Percentiles rank a stretch among this genome's conserved stretches.
Conservation (phyloP, 1,140 invertebrate species). For the Planococcus citri region DNA sequence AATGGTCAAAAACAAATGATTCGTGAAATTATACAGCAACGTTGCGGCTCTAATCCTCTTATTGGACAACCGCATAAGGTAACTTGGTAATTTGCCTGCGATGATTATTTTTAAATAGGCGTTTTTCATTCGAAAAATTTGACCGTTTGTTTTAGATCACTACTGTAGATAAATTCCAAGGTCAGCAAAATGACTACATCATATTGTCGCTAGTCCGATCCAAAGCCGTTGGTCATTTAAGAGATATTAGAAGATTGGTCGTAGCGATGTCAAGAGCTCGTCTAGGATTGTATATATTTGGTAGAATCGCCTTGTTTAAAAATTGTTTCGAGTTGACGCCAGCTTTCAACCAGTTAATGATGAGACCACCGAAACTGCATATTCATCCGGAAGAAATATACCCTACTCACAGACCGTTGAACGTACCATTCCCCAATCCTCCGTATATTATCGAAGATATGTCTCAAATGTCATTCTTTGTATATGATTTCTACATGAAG, state of each 20-base stretch:
- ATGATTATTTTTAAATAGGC: not conserved
- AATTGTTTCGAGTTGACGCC: conserved; percentile 95
- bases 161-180: conserved; percentile 99
- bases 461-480: conserved; percentile 85
- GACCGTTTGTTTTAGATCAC: conserved; percentile 42
- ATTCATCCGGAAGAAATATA: conserved; percentile 64
- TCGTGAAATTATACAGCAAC: conserved; percentile 83
- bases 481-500: conserved; percentile 77
- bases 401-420: conserved; percentile 48
- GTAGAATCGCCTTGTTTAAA: conserved; percentile 77
- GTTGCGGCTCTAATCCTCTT: conserved; percentile 92
- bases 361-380: conserved; percentile 60
- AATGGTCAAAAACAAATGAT: conserved; percentile 99
- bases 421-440: conserved; percentile 31
- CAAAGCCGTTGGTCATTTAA: conserved; percentile 86
- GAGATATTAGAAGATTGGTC: conserved; percentile 90
- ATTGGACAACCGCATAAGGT: conserved; percentile 92
- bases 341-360: conserved; percentile 70
- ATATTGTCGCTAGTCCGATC: conserved; percentile 91
- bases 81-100: conserved; percentile 20
- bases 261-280: conserved; percentile 96
- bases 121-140: not conserved
- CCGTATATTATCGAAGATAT: conserved; percentile 62
- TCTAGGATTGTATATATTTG: conserved; percentile 95
- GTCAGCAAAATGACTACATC: conserved; percentile 98